These are phyloP conservation scores for Crypturellus undulatus DNA, from an alignment of 2,113 vertebrate species.

Conservation along the genomic window DNA sequence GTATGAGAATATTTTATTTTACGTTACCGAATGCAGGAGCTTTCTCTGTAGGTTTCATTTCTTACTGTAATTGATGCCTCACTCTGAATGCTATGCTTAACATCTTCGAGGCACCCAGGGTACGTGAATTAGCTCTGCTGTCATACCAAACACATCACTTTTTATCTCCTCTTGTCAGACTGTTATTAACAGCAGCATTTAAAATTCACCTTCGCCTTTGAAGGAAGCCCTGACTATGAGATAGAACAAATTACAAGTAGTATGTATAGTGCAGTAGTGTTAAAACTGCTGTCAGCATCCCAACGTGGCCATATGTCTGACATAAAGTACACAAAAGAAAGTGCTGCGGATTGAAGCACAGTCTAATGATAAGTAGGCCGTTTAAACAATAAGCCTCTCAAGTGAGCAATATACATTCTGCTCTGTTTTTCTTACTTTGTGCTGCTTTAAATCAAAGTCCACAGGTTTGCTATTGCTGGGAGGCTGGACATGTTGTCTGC, in stretches of 20 bases:
- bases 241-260: slow-evolving; percentile 35
- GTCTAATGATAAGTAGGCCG: background rate
- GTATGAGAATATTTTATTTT: slow-evolving; percentile 6
- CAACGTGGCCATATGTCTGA: slow-evolving; percentile 55
- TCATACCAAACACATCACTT: background rate
- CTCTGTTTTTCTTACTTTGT: slow-evolving; percentile 54
- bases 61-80: background rate
- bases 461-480: slow-evolving; percentile 52
- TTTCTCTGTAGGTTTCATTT: background rate
- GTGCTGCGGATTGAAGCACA: slow-evolving; percentile 45
- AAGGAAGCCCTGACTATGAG: background rate
- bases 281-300: slow-evolving; percentile 64
- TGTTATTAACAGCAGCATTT: slow-evolving; percentile 51
- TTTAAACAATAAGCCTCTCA: slow-evolving; percentile 48
- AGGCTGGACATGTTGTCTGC: slow-evolving; percentile 68
- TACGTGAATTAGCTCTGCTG: background rate
- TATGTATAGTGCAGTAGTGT: slow-evolving; percentile 2
- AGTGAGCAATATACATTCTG: slow-evolving; percentile 59
- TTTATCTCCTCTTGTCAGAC: slow-evolving; percentile 23
- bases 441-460: slow-evolving; percentile 63
- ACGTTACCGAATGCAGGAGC: background rate
- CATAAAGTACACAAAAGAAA: slow-evolving; percentile 58
- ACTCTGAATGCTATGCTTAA: background rate
- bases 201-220: slow-evolving; percentile 42
- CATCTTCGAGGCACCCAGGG: background rate